These are phyloP conservation scores for Clostera curtula DNA, from an alignment of 2,888 invertebrate species.

Conservation along the genomic window DNA sequence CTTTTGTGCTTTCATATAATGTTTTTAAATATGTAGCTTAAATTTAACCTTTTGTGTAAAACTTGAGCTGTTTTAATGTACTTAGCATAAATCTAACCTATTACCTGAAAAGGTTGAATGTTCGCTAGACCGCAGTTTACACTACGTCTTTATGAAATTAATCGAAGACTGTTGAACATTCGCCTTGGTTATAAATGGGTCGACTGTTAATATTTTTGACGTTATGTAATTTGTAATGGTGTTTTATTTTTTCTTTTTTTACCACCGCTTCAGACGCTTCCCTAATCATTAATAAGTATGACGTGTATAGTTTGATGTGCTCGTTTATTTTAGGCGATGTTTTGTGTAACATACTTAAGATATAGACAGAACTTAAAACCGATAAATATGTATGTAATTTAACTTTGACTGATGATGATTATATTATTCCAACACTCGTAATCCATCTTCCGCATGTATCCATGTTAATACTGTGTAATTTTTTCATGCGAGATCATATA, in stretches of 20 bases:
- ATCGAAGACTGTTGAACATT: constrained; percentile 7
- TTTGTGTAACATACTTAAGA: too few relatives aligned
- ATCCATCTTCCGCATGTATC: too few relatives aligned
- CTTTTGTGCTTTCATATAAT: constrained; percentile 40
- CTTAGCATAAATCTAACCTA: constrained; percentile 28
- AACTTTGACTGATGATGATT: too few relatives aligned
- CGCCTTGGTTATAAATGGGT: constrained; percentile 14
- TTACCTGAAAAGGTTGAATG: constrained; percentile 9
- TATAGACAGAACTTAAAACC: too few relatives aligned
- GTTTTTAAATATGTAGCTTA: constrained; percentile 34
- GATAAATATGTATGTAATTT: too few relatives aligned
- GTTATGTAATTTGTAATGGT: constrained; percentile 42
- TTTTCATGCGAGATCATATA: too few relatives aligned
- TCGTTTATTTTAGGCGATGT: constrained; percentile 11
- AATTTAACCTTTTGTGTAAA: constrained; percentile 25
- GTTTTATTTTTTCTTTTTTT: constrained; percentile 28
- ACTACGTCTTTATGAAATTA: too few relatives aligned
- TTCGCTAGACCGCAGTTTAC: too few relatives aligned
- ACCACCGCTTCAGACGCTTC: constrained; percentile 45
- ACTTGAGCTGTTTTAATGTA: constrained; percentile 25
- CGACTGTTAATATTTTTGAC: constrained; percentile 32
- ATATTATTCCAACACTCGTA: too few relatives aligned
- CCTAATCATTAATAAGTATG: constrained; percentile 28
- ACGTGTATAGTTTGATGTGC: constrained; percentile 17
- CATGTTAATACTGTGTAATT: too few relatives aligned